Evolutionary conservation across 64 coral and sea anemone species (phyloP).

Genomic region (Stichodactyla helianthus): DNA sequence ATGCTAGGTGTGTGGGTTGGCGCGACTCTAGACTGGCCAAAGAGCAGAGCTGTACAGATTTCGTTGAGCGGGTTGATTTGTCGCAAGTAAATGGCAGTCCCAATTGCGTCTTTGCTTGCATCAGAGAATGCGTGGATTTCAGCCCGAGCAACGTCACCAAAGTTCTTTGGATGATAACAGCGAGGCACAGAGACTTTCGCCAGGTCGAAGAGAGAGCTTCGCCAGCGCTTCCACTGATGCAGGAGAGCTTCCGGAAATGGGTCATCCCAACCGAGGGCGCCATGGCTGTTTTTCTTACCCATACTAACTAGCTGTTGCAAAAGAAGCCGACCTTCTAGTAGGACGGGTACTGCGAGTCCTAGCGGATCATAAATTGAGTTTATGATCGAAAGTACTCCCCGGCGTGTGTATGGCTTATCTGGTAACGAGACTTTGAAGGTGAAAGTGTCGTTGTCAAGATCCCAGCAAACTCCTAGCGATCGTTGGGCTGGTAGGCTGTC

Average conservation of each 20-base stretch:
- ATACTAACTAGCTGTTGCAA: too few relatives aligned
- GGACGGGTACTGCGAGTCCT: background rate
- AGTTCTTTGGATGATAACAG: conserved; percentile 13
- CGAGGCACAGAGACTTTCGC: conserved; percentile 11
- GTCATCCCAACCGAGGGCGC: background rate
- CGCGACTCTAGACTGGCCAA: background rate
- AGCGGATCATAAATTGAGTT: conserved; percentile 29
- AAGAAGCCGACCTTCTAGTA: too few relatives aligned
- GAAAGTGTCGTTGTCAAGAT: conserved; percentile 6
- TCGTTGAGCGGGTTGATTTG: background rate
- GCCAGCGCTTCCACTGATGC: conserved; percentile 6
- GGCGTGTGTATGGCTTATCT: background rate
- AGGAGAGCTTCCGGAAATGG: background rate
- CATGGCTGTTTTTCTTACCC: background rate
- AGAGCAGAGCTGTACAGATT: background rate
- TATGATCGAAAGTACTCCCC: conserved; percentile 3
- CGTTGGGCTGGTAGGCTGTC: conserved; percentile 21
- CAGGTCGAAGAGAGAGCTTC: background rate
- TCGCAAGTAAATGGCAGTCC: background rate
- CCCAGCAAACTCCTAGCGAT: conserved; percentile 13
- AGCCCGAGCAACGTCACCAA: background rate
- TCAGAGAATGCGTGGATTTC: background rate
- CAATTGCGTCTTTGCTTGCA: conserved; percentile 17
- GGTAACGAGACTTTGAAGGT: background rate
- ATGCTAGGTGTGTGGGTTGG: conserved; percentile 19